phyloP scores from a whole-genome alignment of 2,888 invertebrate genomes.

The Drosophila ustulata region DNA sequence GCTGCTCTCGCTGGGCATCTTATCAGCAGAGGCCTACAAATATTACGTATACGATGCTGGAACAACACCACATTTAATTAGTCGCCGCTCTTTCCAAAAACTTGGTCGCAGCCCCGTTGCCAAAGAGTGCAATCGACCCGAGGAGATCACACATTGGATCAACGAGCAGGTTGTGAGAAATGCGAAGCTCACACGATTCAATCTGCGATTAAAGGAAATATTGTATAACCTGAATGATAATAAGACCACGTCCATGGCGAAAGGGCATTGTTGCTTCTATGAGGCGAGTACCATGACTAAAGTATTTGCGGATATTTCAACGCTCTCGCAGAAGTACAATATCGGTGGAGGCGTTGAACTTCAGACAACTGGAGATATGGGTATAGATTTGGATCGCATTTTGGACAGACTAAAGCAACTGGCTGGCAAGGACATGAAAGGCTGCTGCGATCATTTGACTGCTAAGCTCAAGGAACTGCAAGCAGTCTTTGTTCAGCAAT shows the following conservation, averaged over 20 bases:
- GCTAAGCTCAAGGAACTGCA: conserved; percentile 22
- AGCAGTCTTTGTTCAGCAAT: neutral
- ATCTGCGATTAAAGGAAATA: conserved; percentile 20
- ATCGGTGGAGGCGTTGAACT: neutral
- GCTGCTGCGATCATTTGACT: conserved; percentile 39
- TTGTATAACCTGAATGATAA: conserved; percentile 18
- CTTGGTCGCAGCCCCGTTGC: neutral
- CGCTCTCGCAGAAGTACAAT: neutral
- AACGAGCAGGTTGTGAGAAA: conserved; percentile 32
- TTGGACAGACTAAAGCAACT: conserved; percentile 25
- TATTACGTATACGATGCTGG: conserved; percentile 8
- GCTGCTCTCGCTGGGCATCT: conserved; percentile 6
- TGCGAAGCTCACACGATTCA: conserved; percentile 35
- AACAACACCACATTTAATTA: neutral
- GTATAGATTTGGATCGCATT: conserved; percentile 48
- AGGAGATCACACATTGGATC: conserved; percentile 43
- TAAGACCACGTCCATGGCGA: neutral
- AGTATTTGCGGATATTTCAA: conserved; percentile 29
- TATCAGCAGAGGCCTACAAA: conserved; percentile 29
- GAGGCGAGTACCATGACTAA: conserved; percentile 37
- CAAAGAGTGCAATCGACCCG: conserved; percentile 20
- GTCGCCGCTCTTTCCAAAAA: neutral
- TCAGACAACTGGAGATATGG: conserved; percentile 31
- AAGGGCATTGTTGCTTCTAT: conserved; percentile 46
- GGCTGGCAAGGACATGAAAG: conserved; percentile 8